Percentiles rank a stretch among this genome's conserved stretches.
Evolutionary conservation across 1,140 invertebrate genomes (phyloP).

Genomic region (Eurosta solidaginis): DNA sequence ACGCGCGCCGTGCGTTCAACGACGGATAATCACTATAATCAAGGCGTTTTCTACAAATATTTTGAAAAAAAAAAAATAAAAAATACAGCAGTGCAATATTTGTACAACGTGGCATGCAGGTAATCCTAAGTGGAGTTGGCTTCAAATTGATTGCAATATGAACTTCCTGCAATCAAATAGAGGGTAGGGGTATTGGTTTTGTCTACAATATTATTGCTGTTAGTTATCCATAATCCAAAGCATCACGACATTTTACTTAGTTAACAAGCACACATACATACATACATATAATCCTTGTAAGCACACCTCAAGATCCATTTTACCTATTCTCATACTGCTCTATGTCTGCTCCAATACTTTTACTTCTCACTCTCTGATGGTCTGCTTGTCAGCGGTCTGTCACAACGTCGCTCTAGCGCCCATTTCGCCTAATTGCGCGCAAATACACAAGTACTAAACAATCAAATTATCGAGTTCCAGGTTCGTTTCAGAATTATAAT

Average conservation of each 20-base stretch:
- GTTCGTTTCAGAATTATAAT: not conserved
- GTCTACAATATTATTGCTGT: not conserved
- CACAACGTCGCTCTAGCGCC: not conserved
- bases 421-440: not conserved
- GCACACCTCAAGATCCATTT: not conserved
- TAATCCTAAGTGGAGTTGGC: not conserved
- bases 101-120: not conserved
- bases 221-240: not conserved
- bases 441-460: not conserved
- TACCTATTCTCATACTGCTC: not conserved
- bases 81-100: not conserved
- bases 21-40: constrained; percentile 57
- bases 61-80: not conserved
- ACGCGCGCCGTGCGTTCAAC: constrained; percentile 32
- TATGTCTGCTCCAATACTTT: not conserved
- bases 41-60: constrained; percentile 36
- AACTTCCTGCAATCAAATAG: not conserved
- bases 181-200: not conserved
- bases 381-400: not conserved
- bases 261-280: not conserved
- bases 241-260: not conserved
- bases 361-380: no score
- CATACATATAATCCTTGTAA: no score
- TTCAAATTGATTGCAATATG: constrained; percentile 8
- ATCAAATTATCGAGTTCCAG: constrained; percentile 24